phyloP scores from a whole-genome alignment of 1,140 invertebrate species.

The Aphaenogaster ashmeadi region DNA sequence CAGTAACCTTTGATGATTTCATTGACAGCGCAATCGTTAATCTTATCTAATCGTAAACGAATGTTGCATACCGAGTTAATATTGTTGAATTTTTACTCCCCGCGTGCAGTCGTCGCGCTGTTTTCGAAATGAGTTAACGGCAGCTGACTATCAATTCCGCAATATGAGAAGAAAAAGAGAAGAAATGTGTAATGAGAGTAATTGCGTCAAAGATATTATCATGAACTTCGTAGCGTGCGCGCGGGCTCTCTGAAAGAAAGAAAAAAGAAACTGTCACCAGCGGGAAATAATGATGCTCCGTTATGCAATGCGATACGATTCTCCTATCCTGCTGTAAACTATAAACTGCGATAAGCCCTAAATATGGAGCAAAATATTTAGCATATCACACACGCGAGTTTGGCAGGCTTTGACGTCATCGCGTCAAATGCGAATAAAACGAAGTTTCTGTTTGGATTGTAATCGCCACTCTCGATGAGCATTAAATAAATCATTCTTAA shows the following conservation, averaged over 20 bases:
- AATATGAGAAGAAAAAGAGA: background rate
- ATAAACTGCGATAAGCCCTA: conserved; percentile 14
- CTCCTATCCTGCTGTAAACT: background rate
- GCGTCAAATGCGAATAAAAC: background rate
- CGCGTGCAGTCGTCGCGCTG: background rate
- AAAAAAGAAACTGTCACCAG: background rate
- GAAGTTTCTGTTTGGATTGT: background rate
- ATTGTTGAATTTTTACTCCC: background rate
- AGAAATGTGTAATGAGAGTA: background rate
- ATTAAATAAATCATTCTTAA: background rate
- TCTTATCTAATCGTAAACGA: conserved; percentile 47
- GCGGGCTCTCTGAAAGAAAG: background rate
- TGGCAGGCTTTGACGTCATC: conserved; percentile 10
- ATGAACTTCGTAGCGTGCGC: conserved; percentile 3
- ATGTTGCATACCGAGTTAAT: background rate
- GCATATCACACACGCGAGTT: background rate
- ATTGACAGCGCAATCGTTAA: background rate
- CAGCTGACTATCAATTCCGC: background rate
- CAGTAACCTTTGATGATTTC: conserved; percentile 41
- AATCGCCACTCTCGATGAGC: background rate
- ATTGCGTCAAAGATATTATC: conserved; percentile 41
- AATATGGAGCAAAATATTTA: conserved; percentile 34
- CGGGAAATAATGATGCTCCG: background rate
- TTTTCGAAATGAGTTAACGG: background rate
- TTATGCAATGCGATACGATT: conserved; percentile 14